These are phyloP conservation scores for Oryzias celebensis DNA, from an alignment of 2,113 vertebrate species.

Conservation along the genomic window DNA sequence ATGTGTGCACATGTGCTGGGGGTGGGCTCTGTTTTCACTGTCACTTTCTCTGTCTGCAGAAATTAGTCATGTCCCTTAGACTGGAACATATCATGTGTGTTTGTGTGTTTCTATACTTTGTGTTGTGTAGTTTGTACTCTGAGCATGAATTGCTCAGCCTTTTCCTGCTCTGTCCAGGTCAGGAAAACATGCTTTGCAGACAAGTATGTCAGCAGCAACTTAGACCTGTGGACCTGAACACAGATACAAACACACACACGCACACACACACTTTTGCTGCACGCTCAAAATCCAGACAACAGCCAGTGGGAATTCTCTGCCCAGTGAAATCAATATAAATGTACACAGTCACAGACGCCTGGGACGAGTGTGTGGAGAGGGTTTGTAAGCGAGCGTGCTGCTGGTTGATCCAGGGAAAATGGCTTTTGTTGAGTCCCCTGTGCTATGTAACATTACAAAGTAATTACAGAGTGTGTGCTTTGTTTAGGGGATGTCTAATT, in stretches of 20 bases:
- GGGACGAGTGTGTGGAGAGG: conserved; percentile 27
- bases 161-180: conserved; percentile 41
- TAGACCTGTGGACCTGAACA: conserved; percentile 14
- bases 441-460: conserved; percentile 75
- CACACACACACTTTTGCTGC: background rate
- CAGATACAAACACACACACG: background rate
- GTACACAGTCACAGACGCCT: conserved; percentile 38
- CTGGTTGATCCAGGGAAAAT: conserved; percentile 68
- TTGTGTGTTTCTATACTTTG: conserved; percentile 9
- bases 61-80: conserved; percentile 60
- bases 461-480: conserved; percentile 82
- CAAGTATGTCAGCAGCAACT: background rate
- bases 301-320: conserved; percentile 56
- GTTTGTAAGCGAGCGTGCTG: conserved; percentile 13
- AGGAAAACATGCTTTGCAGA: conserved; percentile 6
- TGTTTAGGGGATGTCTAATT: conserved; percentile 82
- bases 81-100: background rate
- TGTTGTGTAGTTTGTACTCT: conserved; percentile 13
- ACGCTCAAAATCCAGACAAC: conserved; percentile 27
- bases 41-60: conserved; percentile 49
- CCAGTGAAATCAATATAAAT: conserved; percentile 70
- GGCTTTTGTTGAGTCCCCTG: conserved; percentile 73
- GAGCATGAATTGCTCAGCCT: conserved; percentile 29
- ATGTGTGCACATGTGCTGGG: conserved; percentile 40
- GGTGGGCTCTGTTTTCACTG: conserved; percentile 43